Conservation (phyloP, 2,888 invertebrate species). For the Mechanitis messenoides region DNA sequence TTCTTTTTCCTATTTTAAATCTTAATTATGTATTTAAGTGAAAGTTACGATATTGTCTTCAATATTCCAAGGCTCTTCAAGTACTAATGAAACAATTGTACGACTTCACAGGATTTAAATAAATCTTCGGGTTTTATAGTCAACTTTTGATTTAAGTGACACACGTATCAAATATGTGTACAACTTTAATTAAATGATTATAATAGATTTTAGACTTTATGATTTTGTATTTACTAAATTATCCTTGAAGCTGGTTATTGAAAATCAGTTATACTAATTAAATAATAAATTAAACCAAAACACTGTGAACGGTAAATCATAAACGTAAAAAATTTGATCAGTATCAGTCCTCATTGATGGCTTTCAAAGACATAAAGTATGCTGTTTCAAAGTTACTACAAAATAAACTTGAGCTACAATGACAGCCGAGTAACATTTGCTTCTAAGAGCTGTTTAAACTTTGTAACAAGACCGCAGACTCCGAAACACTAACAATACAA, state of each 20-base stretch:
- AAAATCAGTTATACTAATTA: too few species aligned
- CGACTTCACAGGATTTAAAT: background rate
- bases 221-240: too few species aligned
- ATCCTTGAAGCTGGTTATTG: too few species aligned
- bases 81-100: conserved; percentile 2
- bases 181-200: too few species aligned
- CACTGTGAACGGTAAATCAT: too few species aligned
- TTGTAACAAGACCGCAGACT: conserved; percentile 18
- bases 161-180: too few species aligned
- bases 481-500: conserved; percentile 10
- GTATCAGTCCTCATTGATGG: background rate
- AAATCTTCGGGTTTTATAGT: background rate
- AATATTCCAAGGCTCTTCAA: background rate
- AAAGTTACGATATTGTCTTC: background rate
- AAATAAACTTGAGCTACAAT: conserved; percentile 1
- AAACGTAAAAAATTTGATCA: too few species aligned
- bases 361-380: conserved; percentile 9
- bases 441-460: conserved; percentile 16
- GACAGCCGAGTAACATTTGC: conserved; percentile 13
- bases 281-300: background rate
- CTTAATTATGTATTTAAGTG: too few species aligned
- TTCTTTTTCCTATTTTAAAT: too few species aligned
- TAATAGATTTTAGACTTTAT: too few species aligned
- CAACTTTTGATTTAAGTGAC: background rate
- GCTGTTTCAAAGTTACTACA: background rate